Conservation (phyloP, 1,140 invertebrate genomes). For the Drosophila subpulchrella region DNA sequence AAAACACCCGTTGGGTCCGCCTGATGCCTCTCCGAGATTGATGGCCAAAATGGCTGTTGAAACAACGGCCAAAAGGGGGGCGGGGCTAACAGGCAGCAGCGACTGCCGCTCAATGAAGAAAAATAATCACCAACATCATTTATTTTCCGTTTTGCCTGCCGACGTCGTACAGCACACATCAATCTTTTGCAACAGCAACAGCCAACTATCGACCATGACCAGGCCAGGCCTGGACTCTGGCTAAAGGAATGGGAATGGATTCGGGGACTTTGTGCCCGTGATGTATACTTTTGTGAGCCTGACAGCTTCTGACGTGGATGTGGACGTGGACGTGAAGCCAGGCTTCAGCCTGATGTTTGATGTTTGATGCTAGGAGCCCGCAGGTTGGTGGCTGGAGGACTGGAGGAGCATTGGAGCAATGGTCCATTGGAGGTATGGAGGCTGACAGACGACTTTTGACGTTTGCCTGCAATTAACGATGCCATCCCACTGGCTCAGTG, state of each 20-base stretch:
- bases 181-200: slow-evolving; percentile 76
- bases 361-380: slow-evolving; percentile 30
- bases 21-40: slow-evolving; percentile 70
- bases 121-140: slow-evolving; percentile 83
- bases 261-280: slow-evolving; percentile 29
- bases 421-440: background rate
- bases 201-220: slow-evolving; percentile 75
- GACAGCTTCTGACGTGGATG: slow-evolving; percentile 71
- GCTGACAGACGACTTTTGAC: slow-evolving; percentile 77
- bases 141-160: slow-evolving; percentile 82
- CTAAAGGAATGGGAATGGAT: slow-evolving; percentile 7
- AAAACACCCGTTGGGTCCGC: slow-evolving; percentile 33
- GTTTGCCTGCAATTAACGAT: slow-evolving; percentile 80
- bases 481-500: slow-evolving; percentile 50
- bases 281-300: slow-evolving; percentile 63
- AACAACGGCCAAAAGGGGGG: slow-evolving; percentile 50
- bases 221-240: slow-evolving; percentile 49
- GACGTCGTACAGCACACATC: slow-evolving; percentile 74
- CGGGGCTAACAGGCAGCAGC: slow-evolving; percentile 15
- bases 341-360: slow-evolving; percentile 41
- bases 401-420: no score
- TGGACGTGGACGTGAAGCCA: slow-evolving; percentile 27
- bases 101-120: slow-evolving; percentile 76
- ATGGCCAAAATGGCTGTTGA: slow-evolving; percentile 79
- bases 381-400: background rate